phyloP scores from a whole-genome alignment of 2,797 vertebrate genomes.

The Hydrophis major region DNA sequence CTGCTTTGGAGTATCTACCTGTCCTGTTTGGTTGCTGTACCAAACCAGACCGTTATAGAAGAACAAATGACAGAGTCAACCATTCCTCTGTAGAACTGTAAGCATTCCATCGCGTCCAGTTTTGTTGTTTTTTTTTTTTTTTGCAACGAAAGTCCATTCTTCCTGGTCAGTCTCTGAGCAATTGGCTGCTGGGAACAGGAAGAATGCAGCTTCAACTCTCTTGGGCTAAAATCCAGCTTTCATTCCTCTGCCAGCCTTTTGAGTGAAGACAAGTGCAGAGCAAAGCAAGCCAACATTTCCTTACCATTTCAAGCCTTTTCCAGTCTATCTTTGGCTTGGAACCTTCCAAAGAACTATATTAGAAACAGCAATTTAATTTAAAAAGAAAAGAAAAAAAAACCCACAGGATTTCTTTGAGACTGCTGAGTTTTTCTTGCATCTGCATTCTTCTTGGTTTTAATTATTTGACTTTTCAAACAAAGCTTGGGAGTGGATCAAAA shows the following conservation, averaged over 20 bases:
- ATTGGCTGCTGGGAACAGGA: neutral
- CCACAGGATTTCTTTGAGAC: neutral
- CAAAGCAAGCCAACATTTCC: neutral
- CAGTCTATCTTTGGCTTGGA: slow-evolving; percentile 1
- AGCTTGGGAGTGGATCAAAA: neutral
- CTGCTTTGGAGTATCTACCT: neutral
- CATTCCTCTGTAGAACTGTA: neutral
- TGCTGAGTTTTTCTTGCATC: neutral
- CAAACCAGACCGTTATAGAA: neutral
- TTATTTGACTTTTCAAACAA: neutral
- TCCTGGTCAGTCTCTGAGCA: slow-evolving; percentile 31
- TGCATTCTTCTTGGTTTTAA: neutral
- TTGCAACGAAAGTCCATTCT: slow-evolving; percentile 11
- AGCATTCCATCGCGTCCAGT: accelerated
- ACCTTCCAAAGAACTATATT: neutral
- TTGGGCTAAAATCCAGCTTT: slow-evolving; percentile 33
- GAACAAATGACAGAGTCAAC: neutral
- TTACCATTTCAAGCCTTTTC: slow-evolving; percentile 1
- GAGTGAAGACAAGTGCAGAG: neutral
- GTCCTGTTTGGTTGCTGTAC: neutral
- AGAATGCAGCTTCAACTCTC: slow-evolving; percentile 43
- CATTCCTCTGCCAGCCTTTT: slow-evolving; percentile 12
- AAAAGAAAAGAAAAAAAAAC: neutral
- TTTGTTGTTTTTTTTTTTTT: neutral
- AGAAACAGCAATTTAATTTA: neutral